Evolutionary conservation across 2,113 vertebrate genomes (phyloP), one percentile per base, ranked within the genome.

Genomic region (Dolichallabes microphthalmus): DNA sequence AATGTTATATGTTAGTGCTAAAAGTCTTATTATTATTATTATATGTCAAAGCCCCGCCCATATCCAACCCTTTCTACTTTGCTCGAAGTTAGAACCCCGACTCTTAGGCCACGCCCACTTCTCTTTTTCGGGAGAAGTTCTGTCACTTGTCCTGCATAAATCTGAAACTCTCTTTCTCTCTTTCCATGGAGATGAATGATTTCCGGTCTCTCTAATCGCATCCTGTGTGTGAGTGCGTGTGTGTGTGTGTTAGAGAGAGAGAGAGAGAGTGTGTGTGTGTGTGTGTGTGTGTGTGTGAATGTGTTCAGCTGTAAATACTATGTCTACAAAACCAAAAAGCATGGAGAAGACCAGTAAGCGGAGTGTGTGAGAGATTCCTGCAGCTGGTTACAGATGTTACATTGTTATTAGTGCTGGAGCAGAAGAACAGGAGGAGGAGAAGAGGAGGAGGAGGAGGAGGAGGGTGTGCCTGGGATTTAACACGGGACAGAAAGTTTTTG

Each of bases 71-170:
- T 5, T 35, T 30, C 55, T 78, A 7, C 55, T 77, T 57, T 77
- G 14, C 74, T 30, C 45, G 89, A 88, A 86, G 87, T 80, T 79
- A 87, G 35, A 81, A 53, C n/a, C 60, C 63, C 86, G 63, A 82
- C 82, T 20, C 52, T 32, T 9, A 50, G 19, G 66, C 90, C 90
- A 89, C 91, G 90, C 87, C 89, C 71, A 61, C 86, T 88, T 90
- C 90, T 92, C 91, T 45, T 45, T 8, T 45, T 45, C 45, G 0
- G 45, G 45, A 45, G 45, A 45, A 45, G 7, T 45, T 45, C 45
- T 45, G 5, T 57, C 19, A 85, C 22, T 82, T 19, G 27, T 69
- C 0, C 27, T 82, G 80, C 69, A 55, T 35, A 69, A 77, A 69
- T 69, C 80, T 32, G 12, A 32, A n/a, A 11, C 32, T 80, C 60